Evolutionary conservation across 2,888 invertebrate genomes (phyloP).

Genomic region (Andrena camellia): DNA sequence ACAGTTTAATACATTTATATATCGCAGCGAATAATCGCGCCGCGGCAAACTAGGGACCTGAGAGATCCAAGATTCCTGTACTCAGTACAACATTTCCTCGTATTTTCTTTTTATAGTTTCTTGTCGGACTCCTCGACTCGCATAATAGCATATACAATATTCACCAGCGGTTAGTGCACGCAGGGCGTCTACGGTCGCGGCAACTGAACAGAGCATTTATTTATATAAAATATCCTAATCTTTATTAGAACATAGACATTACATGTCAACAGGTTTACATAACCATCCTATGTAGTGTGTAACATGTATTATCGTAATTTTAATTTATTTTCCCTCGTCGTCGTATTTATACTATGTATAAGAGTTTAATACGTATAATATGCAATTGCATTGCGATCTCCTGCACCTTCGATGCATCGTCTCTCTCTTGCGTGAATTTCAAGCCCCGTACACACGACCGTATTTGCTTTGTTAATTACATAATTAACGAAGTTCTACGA

Average conservation of each 20-base stretch:
- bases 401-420: constrained; percentile 49
- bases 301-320: constrained; percentile 72
- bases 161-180: background rate
- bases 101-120: background rate
- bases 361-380: constrained; percentile 70
- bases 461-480: constrained; percentile 37
- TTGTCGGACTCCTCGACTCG: no score
- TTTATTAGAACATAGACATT: constrained; percentile 82
- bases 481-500: no score
- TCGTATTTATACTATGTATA: constrained; percentile 75
- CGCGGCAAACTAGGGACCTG: constrained; percentile 47
- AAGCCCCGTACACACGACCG: constrained; percentile 69
- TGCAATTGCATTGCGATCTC: constrained; percentile 68
- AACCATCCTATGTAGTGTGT: constrained; percentile 73
- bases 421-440: constrained; percentile 56
- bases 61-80: constrained; percentile 20
- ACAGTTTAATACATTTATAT: constrained; percentile 40
- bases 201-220: constrained; percentile 46
- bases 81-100: constrained; percentile 13
- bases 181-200: constrained; percentile 11
- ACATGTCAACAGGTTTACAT: constrained; percentile 81
- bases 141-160: no score
- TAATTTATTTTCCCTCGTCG: constrained; percentile 65
- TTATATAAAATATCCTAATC: constrained; percentile 82
- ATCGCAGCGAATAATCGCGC: constrained; percentile 11